Conservation (phyloP, 2,888 invertebrate genomes). For the Caenorhabditis imperialis region DNA sequence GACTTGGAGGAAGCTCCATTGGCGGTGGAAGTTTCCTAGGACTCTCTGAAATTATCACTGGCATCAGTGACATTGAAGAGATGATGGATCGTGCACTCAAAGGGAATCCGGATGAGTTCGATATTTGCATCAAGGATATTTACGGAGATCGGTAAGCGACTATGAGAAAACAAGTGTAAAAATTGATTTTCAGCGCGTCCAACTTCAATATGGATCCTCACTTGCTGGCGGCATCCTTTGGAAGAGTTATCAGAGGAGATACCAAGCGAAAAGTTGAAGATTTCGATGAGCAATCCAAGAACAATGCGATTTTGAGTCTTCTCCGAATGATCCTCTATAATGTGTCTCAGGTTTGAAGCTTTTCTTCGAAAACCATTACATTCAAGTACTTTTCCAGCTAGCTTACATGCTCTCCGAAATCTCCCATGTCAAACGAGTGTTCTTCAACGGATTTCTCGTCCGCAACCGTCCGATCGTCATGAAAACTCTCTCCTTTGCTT, state of each 20-base stretch:
- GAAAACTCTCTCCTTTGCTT: constrained; percentile 84
- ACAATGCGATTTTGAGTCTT: constrained; percentile 80
- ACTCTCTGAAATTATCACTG: constrained; percentile 83
- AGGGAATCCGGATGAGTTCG: constrained; percentile 80
- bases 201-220: constrained; percentile 82
- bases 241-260: constrained; percentile 81
- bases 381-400: constrained; percentile 78
- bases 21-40: constrained; percentile 86
- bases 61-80: constrained; percentile 83
- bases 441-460: constrained; percentile 85
- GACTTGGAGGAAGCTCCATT: constrained; percentile 84
- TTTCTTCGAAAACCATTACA: background rate
- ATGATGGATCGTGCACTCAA: constrained; percentile 83
- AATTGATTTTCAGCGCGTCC: constrained; percentile 61
- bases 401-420: constrained; percentile 84
- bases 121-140: constrained; percentile 82
- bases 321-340: constrained; percentile 84
- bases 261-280: constrained; percentile 18
- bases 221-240: constrained; percentile 84
- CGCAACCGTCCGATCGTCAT: constrained; percentile 84
- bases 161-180: background rate
- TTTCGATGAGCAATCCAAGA: constrained; percentile 40
- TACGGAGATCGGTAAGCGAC: constrained; percentile 82
- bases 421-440: constrained; percentile 83
- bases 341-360: constrained; percentile 82